Conservation (phyloP, 2,113 vertebrate genomes). For the Pithys albifrons region DNA sequence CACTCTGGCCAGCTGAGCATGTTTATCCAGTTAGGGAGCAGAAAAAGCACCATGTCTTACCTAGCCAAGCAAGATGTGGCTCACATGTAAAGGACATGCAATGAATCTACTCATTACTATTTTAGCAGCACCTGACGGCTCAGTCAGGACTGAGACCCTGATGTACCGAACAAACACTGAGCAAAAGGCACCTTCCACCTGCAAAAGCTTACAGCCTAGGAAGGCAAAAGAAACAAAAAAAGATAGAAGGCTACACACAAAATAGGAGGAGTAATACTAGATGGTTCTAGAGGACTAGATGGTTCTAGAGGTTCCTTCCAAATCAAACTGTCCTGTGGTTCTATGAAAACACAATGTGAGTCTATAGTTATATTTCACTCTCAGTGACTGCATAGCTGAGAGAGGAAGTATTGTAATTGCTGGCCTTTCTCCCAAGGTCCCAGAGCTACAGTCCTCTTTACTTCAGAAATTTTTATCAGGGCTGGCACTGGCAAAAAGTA, state of each 20-base stretch:
- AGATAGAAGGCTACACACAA: not conserved
- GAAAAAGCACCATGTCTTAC: not conserved
- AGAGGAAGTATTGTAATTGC: not conserved
- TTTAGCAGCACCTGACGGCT: not conserved
- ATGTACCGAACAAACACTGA: not conserved
- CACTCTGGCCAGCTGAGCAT: not conserved
- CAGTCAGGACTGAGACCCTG: not conserved
- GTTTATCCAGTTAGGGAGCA: not conserved
- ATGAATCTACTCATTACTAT: not conserved
- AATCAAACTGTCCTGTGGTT: not conserved
- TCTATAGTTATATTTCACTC: not conserved
- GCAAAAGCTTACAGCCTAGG: not conserved
- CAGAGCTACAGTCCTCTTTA: rapidly evolving
- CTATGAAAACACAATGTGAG: not conserved
- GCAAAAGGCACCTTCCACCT: not conserved
- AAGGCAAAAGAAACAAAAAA: not conserved
- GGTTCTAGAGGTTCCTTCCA: not conserved
- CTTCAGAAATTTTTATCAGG: not conserved
- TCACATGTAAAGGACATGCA: not conserved
- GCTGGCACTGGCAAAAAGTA: not conserved
- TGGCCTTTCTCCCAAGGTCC: not conserved
- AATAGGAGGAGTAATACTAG: not conserved
- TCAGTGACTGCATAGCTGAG: not conserved
- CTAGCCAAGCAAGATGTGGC: not conserved
- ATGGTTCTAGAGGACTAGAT: not conserved